These are phyloP conservation scores for Periophthalmodon schlosseri DNA, from an alignment of 2,113 vertebrate species.

Conservation along the genomic window DNA sequence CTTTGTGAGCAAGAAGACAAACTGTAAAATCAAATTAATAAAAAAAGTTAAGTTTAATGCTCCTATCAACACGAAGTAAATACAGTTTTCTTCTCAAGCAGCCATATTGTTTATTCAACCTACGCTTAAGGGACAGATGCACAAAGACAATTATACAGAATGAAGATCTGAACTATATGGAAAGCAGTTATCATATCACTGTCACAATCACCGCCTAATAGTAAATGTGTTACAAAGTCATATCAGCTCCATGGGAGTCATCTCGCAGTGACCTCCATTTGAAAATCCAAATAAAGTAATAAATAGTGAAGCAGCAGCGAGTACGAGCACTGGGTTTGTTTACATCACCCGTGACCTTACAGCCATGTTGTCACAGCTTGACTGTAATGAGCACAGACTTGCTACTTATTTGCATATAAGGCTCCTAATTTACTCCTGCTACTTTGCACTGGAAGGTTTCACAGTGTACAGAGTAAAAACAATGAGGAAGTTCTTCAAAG, in stretches of 20 bases:
- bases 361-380: conserved; percentile 16
- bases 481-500: background rate
- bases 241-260: conserved; percentile 16
- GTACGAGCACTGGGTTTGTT: background rate
- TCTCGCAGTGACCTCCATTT: background rate
- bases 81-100: background rate
- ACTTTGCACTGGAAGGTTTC: background rate
- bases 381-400: conserved; percentile 32
- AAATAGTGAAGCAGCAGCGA: conserved; percentile 5
- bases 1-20: background rate
- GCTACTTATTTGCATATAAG: conserved; percentile 20
- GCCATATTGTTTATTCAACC: background rate
- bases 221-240: conserved; percentile 19
- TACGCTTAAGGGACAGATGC: background rate
- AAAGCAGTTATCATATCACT: background rate
- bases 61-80: background rate
- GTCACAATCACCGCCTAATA: background rate
- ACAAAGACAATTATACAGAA: background rate
- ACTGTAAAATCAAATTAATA: background rate
- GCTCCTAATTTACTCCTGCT: conserved; percentile 3
- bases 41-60: no score
- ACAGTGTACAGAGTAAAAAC: background rate
- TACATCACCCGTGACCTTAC: conserved; percentile 4
- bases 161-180: background rate
- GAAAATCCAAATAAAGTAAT: background rate